Conservation (phyloP, 2,113 vertebrate genomes). For the Ranitomeya imitator region DNA sequence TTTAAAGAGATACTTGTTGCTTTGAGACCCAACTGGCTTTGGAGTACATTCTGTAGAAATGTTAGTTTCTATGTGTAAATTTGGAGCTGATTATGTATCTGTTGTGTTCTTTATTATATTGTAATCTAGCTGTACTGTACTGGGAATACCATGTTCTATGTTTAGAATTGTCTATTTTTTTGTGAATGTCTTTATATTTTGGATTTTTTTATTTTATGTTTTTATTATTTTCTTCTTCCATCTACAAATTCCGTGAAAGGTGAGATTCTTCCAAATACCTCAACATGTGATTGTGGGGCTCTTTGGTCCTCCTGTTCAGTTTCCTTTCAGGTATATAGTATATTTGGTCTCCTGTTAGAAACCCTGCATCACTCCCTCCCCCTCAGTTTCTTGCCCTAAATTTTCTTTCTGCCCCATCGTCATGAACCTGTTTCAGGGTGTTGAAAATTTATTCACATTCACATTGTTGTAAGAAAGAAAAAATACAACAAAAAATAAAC, state of each 20-base stretch:
- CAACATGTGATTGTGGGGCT: slow-evolving; percentile 48
- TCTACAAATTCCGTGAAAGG: slow-evolving; percentile 20
- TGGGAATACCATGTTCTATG: slow-evolving; percentile 45
- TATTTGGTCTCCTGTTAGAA: slow-evolving; percentile 5
- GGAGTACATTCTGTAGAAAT: slow-evolving; percentile 69
- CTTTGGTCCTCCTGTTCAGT: background rate
- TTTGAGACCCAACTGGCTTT: slow-evolving; percentile 63
- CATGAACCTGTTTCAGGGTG: slow-evolving; percentile 42
- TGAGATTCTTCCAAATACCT: slow-evolving; percentile 50
- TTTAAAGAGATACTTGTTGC: slow-evolving; percentile 31
- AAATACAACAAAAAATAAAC: slow-evolving; percentile 48
- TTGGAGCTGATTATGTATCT: slow-evolving; percentile 64
- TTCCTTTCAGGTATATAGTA: background rate
- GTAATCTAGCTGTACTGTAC: slow-evolving; percentile 56
- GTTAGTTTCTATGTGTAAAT: slow-evolving; percentile 67
- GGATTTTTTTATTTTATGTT: background rate
- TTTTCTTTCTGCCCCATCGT: background rate
- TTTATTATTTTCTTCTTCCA: background rate
- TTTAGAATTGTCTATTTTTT: slow-evolving; percentile 50
- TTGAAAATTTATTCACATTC: slow-evolving; percentile 55
- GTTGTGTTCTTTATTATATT: slow-evolving; percentile 53
- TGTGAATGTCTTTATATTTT: slow-evolving; percentile 23
- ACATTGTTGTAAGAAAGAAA: slow-evolving; percentile 44
- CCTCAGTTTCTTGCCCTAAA: background rate
- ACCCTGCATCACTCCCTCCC: background rate